Evolutionary conservation across 2,797 vertebrate species (phyloP), one percentile per base, ranked within the genome.

Genomic region (Prionace glauca): DNA sequence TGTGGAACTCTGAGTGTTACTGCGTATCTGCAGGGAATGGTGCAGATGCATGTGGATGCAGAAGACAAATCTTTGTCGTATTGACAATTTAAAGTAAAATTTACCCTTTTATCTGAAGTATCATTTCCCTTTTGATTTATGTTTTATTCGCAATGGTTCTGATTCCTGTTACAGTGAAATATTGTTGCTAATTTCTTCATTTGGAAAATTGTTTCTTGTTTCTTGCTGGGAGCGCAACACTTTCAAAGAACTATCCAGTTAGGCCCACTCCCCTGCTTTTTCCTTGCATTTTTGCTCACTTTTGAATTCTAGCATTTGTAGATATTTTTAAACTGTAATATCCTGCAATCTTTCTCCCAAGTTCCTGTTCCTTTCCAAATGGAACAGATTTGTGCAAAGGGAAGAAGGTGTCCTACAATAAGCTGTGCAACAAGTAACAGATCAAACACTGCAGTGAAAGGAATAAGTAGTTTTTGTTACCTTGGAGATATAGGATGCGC

Each of bases 401-500:
- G 84, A 24, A 7, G 41, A 56, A 41, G 56, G 84, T 87, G 22
- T 10, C 22, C 84, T 29, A 87, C 22, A 56, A 22, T 56, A 50
- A 87, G 22, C 22, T 56, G 84, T 11, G 45, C 10, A 24, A 62
- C 29, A 62, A n/a, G 16, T 90, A 29, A 32, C 12, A n/a, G 56
- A 62, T 18, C 56, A 90, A 62, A 90, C 45, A 32, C 74, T 77
- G 74, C 81, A 84, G 41, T 45, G 81, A 84, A 84, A 45, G 79
- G 16, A 18, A 84, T 24, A 20, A 41, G 41, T 45, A 22, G 36
- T 20, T 92, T 41, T 20, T 69, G 0, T 95, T 97, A 98, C 97
- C 97, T 98, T 97, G 77, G 97, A 96, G 60, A 98, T 95, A 95
- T 96, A 97, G 0, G 97, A 97, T 91, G 97, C 97, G 71, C 96